Evolutionary conservation across 2,797 vertebrate species (phyloP), one percentile per base, ranked within the genome.

Genomic region (Tapera naevia): DNA sequence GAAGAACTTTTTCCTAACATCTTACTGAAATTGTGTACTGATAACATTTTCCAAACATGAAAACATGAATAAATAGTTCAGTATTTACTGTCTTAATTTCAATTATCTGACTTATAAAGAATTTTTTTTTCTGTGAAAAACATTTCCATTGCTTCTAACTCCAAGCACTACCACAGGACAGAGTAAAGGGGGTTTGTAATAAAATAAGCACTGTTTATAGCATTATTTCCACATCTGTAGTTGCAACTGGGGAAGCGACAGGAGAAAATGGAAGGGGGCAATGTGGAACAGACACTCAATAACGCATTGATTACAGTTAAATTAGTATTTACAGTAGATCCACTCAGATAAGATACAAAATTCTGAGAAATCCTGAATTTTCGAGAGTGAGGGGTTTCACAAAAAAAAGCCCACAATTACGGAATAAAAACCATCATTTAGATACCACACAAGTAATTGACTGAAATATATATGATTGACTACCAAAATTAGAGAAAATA

Each of bases 361-460:
- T 79, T 80, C 28, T 37, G 13, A 24, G 41, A 86, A 81, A 81
- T 32, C 32, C 43, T 37, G 43, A 62, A 37, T 15, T 53, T 39
- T 21, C 3, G 2, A 19, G 10, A 9, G 3, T 23, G 9, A 32
- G 28, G 3, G 1, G 1, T 41, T 74, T 84, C 25, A 61, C 9
- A 22, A 35, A 80, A 66, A 46, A 66, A 46, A 16, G 0, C 4
- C 19, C 19, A 57, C 0, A 22, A 5, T 41, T 86, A 76, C n/a
- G 17, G 5, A 50, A 50, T 4, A 1, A 25, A 62, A 91, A 13
- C 2, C 17, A 41, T 80, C 5, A 45, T 51, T 57, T 37, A 17
- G 5, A 22, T 72, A 79, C 62, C 33, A 71, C 3, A 13, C 2
- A 62, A 73, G 11, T 17, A 56, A 58, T 60, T 72, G 33, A 37